phyloP scores from a whole-genome alignment of 2,888 invertebrate genomes.

The Altica lythri region DNA sequence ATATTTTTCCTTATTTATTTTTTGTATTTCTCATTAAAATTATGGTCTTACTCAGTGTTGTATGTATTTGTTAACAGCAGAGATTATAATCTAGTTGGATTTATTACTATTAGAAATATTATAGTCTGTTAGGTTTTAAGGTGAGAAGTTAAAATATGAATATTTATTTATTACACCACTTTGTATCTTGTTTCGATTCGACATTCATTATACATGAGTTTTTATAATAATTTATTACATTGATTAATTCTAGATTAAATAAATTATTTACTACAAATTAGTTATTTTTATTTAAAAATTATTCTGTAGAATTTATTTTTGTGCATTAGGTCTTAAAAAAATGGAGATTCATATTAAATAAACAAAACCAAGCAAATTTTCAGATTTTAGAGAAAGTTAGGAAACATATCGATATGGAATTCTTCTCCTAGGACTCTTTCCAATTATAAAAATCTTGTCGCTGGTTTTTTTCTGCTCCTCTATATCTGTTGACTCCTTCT shows the following conservation, averaged over 20 bases:
- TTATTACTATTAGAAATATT: constrained; percentile 28
- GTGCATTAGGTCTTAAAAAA: too few species aligned
- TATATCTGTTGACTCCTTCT: too few species aligned
- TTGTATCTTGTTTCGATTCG: constrained; percentile 8
- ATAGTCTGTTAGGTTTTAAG: constrained; percentile 34
- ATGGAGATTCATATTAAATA: too few species aligned
- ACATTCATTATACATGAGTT: constrained; percentile 8
- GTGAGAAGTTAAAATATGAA: constrained; percentile 18
- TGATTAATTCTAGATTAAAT: constrained; percentile 33
- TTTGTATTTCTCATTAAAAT: too few species aligned
- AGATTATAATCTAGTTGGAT: constrained; percentile 32
- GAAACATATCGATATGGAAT: too few species aligned
- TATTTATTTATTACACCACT: constrained; percentile 23
- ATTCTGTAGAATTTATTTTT: too few species aligned
- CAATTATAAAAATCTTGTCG: too few species aligned
- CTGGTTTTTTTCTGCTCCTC: too few species aligned
- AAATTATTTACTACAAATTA: constrained; percentile 33
- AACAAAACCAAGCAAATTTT: too few species aligned
- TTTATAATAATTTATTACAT: constrained; percentile 35
- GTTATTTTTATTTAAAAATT: not conserved
- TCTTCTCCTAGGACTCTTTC: too few species aligned
- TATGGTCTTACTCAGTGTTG: constrained; percentile 21
- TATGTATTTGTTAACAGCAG: constrained; percentile 32
- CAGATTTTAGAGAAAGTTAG: too few species aligned
- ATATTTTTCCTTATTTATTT: too few species aligned